phyloP scores from a whole-genome alignment of 37 sponge, comb jelly and placozoan species.

The Mnemiopsis leidyi region DNA sequence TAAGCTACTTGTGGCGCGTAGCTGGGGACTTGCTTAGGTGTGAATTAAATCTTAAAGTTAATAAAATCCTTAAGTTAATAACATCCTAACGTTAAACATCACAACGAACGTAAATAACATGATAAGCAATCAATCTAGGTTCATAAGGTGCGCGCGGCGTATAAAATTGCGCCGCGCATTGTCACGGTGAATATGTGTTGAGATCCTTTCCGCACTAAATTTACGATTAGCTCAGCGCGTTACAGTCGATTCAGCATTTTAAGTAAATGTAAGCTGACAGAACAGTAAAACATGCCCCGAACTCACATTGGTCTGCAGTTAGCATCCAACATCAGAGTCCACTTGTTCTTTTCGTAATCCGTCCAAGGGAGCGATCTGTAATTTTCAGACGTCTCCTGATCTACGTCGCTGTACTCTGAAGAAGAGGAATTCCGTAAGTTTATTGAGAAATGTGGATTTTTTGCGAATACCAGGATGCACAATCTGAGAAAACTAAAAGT shows the following conservation, averaged over 20 bases:
- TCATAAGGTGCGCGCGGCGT: background rate
- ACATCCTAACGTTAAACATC: no score
- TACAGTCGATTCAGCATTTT: background rate
- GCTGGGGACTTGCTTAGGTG: background rate
- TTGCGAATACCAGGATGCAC: background rate
- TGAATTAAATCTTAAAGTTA: background rate
- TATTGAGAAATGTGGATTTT: background rate
- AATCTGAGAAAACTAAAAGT: background rate
- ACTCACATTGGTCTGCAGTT: conserved; percentile 32
- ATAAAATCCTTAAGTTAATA: no score
- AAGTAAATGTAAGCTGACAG: no score
- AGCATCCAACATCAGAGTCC: background rate
- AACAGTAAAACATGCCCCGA: background rate
- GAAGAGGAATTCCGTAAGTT: background rate
- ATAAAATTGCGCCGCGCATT: background rate
- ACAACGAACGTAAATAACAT: no score
- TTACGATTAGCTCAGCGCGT: background rate
- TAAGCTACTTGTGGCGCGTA: no score
- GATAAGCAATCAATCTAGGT: no score
- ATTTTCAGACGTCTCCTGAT: conserved; percentile 47
- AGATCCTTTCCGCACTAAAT: background rate
- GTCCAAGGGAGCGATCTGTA: conserved; percentile 50
- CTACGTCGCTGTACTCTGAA: conserved; percentile 36
- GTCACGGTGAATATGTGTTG: background rate
- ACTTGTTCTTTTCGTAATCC: conserved; percentile 18